Evolutionary conservation across 2,113 vertebrate species (phyloP), one percentile per base, ranked within the genome.

Genomic region (Cebidichthys violaceus): DNA sequence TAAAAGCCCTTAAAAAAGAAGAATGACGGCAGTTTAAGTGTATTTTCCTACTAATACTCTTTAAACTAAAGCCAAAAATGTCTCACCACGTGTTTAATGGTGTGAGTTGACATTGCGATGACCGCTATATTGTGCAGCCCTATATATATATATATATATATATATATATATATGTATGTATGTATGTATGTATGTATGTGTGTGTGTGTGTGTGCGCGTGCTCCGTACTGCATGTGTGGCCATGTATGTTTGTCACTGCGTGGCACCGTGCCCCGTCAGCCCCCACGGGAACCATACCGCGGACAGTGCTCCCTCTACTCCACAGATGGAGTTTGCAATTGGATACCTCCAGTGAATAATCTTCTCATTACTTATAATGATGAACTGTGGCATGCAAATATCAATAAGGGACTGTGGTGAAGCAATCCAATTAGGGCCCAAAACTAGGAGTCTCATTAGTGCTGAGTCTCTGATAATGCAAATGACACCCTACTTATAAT

Each of bases 351-450:
- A 90, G 92, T 93, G 93, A 93, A 95, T 95, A 95, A 95, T 94
- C 94, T 89, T 93, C 94, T 95, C 93, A 94, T 95, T 96, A 95
- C 94, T 95, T 95, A 94, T 93, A 93, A 92, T 95, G 94, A 96
- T 96, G 94, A 95, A 96, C 93, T 94, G 82, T 94, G 93, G 92
- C 94, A 92, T 94, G 93, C 90, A 93, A 93, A 93, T 95, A 95
- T 95, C 94, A 95, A 95, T 96, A 95, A 95, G 92, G 94, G 94
- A 92, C 93, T 86, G 83, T 90, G 89, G 92, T 79, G 93, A 94
- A 93, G 93, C 92, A 94, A 95, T 94, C 94, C 94, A 95, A 96
- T 96, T 95, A 95, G 94, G 88, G 92, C 85, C 89, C 89, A 90
- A 95, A 94, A 94, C 91, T 87, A 83, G 84, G 90, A 90, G 92